A percentile compares a stretch with the other conserved stretches of the same genome.
Evolutionary conservation across 2,888 invertebrate species (phyloP).

Genomic region (Abscondita cerata): DNA sequence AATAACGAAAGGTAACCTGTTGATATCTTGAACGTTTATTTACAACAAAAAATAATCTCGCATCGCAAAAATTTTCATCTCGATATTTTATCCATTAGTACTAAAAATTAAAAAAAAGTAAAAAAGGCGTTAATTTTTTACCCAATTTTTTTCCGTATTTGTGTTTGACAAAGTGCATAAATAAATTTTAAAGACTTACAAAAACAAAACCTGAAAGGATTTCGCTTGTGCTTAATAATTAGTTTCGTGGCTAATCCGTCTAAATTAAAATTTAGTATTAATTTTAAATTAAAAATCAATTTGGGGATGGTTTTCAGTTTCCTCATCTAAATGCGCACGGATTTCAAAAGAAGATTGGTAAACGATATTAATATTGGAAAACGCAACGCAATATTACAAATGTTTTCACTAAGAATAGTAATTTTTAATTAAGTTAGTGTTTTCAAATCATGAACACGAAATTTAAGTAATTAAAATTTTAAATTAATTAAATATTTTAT

Average conservation of each 20-base stretch:
- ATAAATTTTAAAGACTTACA: neutral
- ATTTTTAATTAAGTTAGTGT: neutral
- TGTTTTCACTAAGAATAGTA: neutral
- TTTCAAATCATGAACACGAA: neutral
- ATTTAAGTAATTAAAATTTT: neutral
- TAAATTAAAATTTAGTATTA: conserved; percentile 8
- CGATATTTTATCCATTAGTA: no score
- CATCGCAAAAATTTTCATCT: no score
- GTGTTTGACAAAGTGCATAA: neutral
- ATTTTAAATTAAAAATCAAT: conserved; percentile 7
- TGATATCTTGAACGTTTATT: neutral
- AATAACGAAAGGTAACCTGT: conserved; percentile 10
- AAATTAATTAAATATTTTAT: neutral
- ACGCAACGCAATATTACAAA: neutral
- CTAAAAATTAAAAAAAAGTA: no score
- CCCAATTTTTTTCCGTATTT: no score
- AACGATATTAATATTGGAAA: neutral
- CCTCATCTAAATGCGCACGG: neutral
- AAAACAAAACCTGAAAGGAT: conserved; percentile 5
- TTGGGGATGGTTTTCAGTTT: conserved; percentile 3
- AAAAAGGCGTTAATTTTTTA: no score
- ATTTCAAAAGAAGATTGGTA: neutral
- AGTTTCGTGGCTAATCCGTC: neutral
- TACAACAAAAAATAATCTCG: no score
- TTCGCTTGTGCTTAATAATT: conserved; percentile 1